Evolutionary conservation across 2,797 vertebrate species (phyloP).

Genomic region (Pachyuromys duprasi): DNA sequence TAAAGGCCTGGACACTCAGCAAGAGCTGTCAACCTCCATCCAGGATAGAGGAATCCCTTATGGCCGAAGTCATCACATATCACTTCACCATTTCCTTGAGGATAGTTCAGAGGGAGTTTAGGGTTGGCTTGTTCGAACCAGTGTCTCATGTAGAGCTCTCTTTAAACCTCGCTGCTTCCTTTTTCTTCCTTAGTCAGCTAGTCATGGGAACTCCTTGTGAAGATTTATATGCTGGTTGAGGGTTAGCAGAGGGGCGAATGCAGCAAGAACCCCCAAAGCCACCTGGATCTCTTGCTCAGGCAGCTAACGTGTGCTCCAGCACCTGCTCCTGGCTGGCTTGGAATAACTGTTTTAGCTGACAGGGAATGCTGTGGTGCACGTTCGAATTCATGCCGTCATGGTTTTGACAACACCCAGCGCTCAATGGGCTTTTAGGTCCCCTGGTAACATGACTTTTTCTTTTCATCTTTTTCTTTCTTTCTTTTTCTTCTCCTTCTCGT

Average conservation of each 20-base stretch:
- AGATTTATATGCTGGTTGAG: neutral
- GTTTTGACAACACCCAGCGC: neutral
- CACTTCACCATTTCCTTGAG: neutral
- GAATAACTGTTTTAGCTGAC: neutral
- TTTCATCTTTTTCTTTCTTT: neutral
- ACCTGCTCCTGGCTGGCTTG: neutral
- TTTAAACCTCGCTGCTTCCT: too few species aligned
- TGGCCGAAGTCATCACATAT: neutral
- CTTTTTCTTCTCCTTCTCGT: neutral
- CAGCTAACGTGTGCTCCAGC: neutral
- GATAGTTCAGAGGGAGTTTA: neutral
- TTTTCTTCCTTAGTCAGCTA: neutral
- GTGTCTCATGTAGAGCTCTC: neutral
- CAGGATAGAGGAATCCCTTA: neutral
- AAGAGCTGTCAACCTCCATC: neutral
- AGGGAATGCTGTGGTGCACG: neutral
- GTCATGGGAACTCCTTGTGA: neutral
- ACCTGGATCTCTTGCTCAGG: neutral
- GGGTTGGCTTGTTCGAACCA: neutral
- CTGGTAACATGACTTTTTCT: neutral
- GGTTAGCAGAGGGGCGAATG: neutral
- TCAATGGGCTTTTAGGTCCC: neutral
- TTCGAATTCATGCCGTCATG: neutral
- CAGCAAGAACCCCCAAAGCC: neutral
- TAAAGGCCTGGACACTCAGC: neutral